These are phyloP conservation scores for Pyrgilauda ruficollis DNA, from an alignment of 2,113 vertebrate genomes.

Conservation along the genomic window DNA sequence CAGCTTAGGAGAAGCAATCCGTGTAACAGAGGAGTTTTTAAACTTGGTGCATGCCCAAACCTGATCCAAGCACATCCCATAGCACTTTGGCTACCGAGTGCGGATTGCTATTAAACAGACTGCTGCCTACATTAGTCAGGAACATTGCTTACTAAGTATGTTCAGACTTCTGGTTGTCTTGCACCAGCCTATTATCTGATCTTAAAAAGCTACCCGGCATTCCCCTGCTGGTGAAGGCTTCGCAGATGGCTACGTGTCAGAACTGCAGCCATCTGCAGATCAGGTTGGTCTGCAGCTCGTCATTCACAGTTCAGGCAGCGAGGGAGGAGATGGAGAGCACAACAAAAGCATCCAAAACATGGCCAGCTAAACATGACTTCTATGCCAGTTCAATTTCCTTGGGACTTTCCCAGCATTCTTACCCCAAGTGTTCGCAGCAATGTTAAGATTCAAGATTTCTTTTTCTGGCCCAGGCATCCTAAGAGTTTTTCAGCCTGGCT, in stretches of 20 bases:
- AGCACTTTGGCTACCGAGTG: conserved; percentile 28
- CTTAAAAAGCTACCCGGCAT: conserved; percentile 17
- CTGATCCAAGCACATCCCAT: conserved; percentile 47
- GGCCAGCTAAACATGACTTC: neutral
- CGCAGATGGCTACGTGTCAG: neutral
- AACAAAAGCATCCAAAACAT: neutral
- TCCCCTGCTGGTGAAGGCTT: neutral
- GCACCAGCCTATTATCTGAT: conserved; percentile 54
- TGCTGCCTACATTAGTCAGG: conserved; percentile 45
- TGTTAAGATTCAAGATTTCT: conserved; percentile 12
- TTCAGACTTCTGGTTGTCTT: conserved; percentile 54
- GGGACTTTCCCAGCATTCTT: conserved; percentile 50
- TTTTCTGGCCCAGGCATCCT: conserved; percentile 37
- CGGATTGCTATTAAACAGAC: neutral
- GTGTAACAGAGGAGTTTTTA: neutral
- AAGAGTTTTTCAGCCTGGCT: conserved; percentile 30
- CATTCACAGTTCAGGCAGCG: neutral
- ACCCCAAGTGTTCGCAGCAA: conserved; percentile 13
- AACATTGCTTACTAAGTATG: conserved; percentile 63
- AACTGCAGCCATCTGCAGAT: neutral
- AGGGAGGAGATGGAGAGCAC: neutral
- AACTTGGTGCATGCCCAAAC: conserved; percentile 41
- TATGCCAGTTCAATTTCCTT: conserved; percentile 23
- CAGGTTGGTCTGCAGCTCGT: neutral
- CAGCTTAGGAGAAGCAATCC: neutral